Base-by-base conservation (phyloP, 2,113 vertebrate species). In the Monopterus albus region DNA sequence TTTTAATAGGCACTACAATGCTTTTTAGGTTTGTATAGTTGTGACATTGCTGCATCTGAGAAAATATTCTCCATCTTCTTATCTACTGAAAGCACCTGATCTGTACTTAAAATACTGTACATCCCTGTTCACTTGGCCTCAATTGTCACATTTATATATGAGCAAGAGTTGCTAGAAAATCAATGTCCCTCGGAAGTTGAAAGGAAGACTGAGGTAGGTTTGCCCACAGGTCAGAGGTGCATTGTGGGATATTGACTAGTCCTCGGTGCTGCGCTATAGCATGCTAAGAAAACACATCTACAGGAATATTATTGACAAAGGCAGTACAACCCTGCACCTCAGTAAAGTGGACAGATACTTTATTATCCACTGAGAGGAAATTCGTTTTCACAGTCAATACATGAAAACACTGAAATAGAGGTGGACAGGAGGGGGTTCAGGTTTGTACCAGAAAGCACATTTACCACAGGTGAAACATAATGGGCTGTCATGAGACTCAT, bases 211-310 rank as follows among this genome's bases (percentile, higher is more conserved):
- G 57, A 55, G 72, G 60, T 78, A 62, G 75, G 71, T 81, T 87
- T 86, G 79, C 58, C 73, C 82, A 85, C 73, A 81, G 87, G 87
- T 91, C 87, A 89, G 74, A 81, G 83, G 81, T 85, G 47, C 67
- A 75, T 72, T 82, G 83, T 78, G 69, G 77, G 61, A 72, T 89
- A 89, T 89, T 78, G 88, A 89, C 85, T 62, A 52, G 82, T 78
- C 66, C 62, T 75, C 45, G 0, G 45, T 75, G 77, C 68, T 64
- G 66, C 69, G 82, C 49, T 59, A 66, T 31, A 31, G 29, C 29
- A 31, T n/a, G n/a, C n/a, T n/a, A 72, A 80, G 75, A 85, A 79
- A 89, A 87, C 84, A 84, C 69, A 70, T 85, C 68, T 78, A 74
- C 79, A 82, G 28, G n/a, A 73, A 84, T 83, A 70, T 78, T 88